A percentile compares a stretch with the other conserved stretches of the same genome.
Evolutionary conservation across 2,797 vertebrate genomes (phyloP).

Genomic region (Craterocephalus amniculus): DNA sequence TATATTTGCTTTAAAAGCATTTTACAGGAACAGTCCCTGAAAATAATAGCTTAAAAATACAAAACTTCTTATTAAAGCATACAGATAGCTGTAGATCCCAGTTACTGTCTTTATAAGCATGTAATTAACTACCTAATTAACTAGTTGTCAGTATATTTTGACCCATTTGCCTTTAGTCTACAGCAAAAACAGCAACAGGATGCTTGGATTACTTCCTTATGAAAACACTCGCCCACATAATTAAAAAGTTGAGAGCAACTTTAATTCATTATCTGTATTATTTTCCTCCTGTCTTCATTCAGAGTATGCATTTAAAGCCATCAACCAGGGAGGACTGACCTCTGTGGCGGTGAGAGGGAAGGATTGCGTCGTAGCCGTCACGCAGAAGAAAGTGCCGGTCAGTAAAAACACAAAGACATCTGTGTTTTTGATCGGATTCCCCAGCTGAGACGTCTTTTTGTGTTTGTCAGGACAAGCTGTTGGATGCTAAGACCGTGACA

Average conservation of each 20-base stretch:
- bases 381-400: constrained; percentile 97
- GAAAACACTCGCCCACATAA: not conserved
- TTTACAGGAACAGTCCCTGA: not conserved
- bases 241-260: not conserved
- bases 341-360: constrained; percentile 94
- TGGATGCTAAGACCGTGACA: constrained; percentile 90
- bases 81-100: not conserved
- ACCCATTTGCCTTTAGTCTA: not conserved
- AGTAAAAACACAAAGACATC: constrained; percentile 59
- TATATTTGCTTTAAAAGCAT: not conserved
- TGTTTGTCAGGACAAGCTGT: constrained; percentile 88
- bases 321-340: constrained; percentile 95
- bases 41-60: not conserved
- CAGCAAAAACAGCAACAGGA: not conserved
- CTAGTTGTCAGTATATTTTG: no score
- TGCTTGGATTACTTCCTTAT: not conserved
- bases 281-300: not conserved
- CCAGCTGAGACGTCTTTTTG: not conserved
- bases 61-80: not conserved
- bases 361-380: constrained; percentile 92
- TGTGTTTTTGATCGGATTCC: not conserved
- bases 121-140: no score
- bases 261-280: not conserved
- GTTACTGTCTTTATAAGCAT: no score
- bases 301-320: constrained; percentile 98